Conservation (phyloP, 2,888 invertebrate species). For the Antheraea assamensis region DNA sequence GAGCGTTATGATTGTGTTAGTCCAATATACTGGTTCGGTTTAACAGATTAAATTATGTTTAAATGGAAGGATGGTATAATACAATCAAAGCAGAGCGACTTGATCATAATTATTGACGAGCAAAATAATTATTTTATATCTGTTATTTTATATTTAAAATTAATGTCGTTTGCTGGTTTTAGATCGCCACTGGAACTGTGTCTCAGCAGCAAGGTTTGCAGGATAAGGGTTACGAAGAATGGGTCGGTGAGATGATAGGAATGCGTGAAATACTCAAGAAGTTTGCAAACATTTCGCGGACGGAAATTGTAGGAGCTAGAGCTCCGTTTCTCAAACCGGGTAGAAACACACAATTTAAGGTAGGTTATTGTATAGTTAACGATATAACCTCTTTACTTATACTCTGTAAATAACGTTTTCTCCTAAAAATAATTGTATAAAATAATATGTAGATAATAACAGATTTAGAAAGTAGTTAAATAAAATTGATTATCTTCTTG, state of each 20-base stretch:
- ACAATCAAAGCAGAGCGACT: not conserved
- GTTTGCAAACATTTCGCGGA: constrained; percentile 91
- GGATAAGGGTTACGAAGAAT: constrained; percentile 95
- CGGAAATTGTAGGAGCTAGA: constrained; percentile 92
- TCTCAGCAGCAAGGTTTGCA: constrained; percentile 91
- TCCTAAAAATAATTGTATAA: too few relatives aligned
- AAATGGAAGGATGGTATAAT: not conserved
- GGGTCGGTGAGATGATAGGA: constrained; percentile 97
- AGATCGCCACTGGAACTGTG: constrained; percentile 84
- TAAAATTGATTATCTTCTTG: not conserved
- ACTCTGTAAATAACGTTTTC: not conserved
- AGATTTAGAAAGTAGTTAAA: not conserved
- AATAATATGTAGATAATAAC: not conserved
- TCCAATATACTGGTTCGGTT: not conserved
- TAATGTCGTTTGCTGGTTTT: constrained; percentile 22
- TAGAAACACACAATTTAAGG: constrained; percentile 95
- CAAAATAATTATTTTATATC: not conserved
- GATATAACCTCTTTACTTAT: not conserved
- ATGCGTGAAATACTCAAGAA: constrained; percentile 93
- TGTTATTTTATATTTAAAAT: constrained; percentile 3
- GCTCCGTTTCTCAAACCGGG: constrained; percentile 97
- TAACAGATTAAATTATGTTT: not conserved
- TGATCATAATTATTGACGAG: not conserved
- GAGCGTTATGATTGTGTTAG: not conserved
- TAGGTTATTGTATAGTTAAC: constrained; percentile 42